Evolutionary conservation across 1,140 invertebrate genomes (phyloP), one percentile per base, ranked within the genome.

Genomic region (roundworm (Caenorhabditis elegans)): DNA sequence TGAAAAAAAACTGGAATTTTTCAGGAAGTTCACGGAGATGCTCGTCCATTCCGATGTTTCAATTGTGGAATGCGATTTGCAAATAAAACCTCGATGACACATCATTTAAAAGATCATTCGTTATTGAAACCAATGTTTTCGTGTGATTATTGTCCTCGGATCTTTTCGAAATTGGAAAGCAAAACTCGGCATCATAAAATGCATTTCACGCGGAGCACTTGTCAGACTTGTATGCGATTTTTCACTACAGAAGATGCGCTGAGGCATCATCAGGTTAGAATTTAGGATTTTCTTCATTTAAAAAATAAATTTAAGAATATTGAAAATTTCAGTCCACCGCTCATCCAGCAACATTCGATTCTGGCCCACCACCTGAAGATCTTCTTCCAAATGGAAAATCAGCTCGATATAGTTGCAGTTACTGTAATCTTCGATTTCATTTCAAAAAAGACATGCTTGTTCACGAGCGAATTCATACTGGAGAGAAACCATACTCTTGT

Each of bases 401-500:
- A 6, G 49, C 28, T 15, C n/a, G 46, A 31, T 48, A 17, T 24
- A 51, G n/a, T 31, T 70, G 60, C 13, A 39, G 2, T 11, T 70
- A 22, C 34, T 70, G 60, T 70, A 39, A 39, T 39, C 34, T 70
- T 13, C 48, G 53, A 15, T 80, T 80, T 46, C 47, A 78, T 26
- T 82, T 79, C 77, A 82, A 43, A 70, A 70, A 70, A 8, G 60
- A 70, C n/a, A 70, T 34, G 76, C 11, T 36, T 15, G 26, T 98
- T 13, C 97, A 99, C 90, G 90, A 98, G 34, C 92, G 96, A 84
- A 98, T 96, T 8, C 97, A 99, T 88, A 97, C 95, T 0, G 83
- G 83, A 24, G 97, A 99, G 88, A 91, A 96, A 55, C 97, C 97
- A 0, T 99, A 98, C 91, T 95, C 95, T 87, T 99, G 97, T 88